Evolutionary conservation across 2,797 vertebrate species (phyloP).

Genomic region (Myotis pilosus): DNA sequence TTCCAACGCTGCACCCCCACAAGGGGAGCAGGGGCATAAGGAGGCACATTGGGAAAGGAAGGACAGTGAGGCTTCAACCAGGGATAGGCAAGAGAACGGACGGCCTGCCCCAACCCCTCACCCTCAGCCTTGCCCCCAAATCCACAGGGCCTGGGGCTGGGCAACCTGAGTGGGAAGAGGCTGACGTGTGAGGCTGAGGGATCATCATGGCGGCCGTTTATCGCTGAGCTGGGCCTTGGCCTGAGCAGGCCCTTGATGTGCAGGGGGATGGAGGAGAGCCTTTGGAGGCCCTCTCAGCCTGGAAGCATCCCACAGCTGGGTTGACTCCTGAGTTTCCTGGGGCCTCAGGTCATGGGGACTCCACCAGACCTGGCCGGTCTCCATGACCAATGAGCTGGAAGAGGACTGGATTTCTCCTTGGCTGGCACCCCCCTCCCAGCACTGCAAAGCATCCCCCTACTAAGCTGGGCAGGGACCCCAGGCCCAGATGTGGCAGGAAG

Average conservation of each 20-base stretch:
- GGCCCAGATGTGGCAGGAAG: background rate
- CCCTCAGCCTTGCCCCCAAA: background rate
- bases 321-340: background rate
- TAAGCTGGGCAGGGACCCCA: background rate
- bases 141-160: background rate
- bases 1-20: slow-evolving; percentile 34
- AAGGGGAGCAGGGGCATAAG: background rate
- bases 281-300: slow-evolving; percentile 30
- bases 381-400: background rate
- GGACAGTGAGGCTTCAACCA: slow-evolving; percentile 29
- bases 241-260: background rate
- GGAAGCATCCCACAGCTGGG: background rate
- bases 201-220: background rate
- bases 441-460: background rate
- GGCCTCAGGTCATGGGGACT: background rate
- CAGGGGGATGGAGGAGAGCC: background rate
- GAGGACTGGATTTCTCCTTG: background rate
- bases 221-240: background rate
- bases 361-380: background rate
- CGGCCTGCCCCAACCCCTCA: background rate
- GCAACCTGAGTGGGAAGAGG: background rate
- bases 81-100: background rate
- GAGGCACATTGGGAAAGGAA: slow-evolving; percentile 31
- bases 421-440: background rate
- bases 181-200: background rate